phyloP scores from a whole-genome alignment of 2,797 vertebrate genomes.

The Sebastes trivittatus region DNA sequence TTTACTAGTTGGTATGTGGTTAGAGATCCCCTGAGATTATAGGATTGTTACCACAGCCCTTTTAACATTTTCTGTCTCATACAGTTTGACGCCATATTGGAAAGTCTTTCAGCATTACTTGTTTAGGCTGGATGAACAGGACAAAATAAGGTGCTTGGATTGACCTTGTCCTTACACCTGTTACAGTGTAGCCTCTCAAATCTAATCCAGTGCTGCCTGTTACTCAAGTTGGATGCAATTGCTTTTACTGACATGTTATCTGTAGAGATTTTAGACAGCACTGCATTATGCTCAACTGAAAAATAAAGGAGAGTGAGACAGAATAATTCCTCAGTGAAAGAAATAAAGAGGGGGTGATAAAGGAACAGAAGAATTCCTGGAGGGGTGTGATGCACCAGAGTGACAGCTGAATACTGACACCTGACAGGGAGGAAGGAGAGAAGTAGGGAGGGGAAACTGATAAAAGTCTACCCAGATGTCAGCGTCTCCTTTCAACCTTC shows the following conservation, averaged over 20 bases:
- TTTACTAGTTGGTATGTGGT: background rate
- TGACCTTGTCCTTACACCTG: background rate
- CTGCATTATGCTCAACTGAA: background rate
- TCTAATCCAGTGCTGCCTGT: background rate
- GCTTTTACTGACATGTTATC: background rate
- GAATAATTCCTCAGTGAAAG: constrained; percentile 10
- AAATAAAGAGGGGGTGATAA: background rate
- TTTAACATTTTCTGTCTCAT: background rate
- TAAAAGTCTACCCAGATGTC: constrained; percentile 14
- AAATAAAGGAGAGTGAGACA: background rate
- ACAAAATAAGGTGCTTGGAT: background rate
- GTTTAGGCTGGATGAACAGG: background rate
- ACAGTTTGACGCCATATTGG: background rate
- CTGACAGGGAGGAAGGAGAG: background rate
- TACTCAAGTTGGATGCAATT: background rate
- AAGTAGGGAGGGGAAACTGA: background rate
- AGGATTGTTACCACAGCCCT: background rate
- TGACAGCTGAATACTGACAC: background rate
- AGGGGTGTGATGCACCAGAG: background rate
- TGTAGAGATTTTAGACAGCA: background rate
- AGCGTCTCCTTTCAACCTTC: background rate
- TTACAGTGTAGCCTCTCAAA: background rate
- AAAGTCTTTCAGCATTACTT: background rate
- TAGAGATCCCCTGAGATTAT: background rate
- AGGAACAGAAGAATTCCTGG: background rate